Evolutionary conservation across 2,888 invertebrate species (phyloP).

Genomic region (Nipponacmea schrenckii): DNA sequence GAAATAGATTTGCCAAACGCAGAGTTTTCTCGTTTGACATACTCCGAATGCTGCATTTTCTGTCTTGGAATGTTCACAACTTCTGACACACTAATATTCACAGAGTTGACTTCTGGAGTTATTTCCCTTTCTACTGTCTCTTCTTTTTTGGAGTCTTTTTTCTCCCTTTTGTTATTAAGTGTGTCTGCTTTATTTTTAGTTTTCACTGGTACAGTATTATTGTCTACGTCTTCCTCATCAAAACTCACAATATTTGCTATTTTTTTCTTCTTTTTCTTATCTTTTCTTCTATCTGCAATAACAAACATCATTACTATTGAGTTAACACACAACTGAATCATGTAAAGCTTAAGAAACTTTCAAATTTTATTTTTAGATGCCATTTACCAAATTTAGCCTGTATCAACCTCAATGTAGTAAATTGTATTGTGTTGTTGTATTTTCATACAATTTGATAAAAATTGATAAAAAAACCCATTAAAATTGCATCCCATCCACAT

Average conservation of each 20-base stretch:
- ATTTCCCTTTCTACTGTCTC: not conserved
- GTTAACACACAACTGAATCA: no score
- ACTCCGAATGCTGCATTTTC: not conserved
- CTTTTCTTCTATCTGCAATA: slow-evolving; percentile 56
- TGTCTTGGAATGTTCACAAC: not conserved
- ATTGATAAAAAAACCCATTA: no score
- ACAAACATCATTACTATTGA: not conserved
- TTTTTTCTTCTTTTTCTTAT: slow-evolving; percentile 73
- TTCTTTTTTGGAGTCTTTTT: not conserved
- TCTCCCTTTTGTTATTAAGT: not conserved
- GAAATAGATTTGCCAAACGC: not conserved
- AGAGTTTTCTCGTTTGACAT: not conserved
- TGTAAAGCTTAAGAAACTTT: no score
- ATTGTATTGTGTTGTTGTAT: no score
- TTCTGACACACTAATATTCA: not conserved
- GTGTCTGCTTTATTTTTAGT: not conserved
- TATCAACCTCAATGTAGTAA: no score
- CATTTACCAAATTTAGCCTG: no score
- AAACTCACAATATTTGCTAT: slow-evolving; percentile 78
- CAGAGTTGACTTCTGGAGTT: not conserved
- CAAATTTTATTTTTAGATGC: no score
- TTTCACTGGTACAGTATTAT: not conserved
- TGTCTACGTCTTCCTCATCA: slow-evolving; percentile 73
- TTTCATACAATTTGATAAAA: no score
- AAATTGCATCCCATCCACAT: no score